A percentile compares a stretch with the other conserved stretches of the same genome.
phyloP scores from a whole-genome alignment of 2,888 invertebrate species.

The Dione juno region DNA sequence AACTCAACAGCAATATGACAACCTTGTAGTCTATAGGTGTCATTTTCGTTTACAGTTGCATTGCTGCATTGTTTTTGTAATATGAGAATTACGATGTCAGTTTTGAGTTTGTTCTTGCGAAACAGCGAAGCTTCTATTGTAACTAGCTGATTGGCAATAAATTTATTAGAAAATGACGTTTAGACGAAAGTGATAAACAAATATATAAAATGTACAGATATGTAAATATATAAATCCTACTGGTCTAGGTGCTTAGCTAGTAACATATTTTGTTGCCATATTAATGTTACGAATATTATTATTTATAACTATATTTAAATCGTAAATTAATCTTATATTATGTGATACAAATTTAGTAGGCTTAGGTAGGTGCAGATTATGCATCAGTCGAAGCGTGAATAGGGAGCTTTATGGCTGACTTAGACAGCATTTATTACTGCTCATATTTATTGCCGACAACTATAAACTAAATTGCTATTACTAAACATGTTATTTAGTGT shows the following conservation, averaged over 20 bases:
- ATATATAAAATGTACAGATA: slow-evolving; percentile 66
- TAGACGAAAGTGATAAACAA: slow-evolving; percentile 46
- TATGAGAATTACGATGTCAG: background rate
- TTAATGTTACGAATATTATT: slow-evolving; percentile 80
- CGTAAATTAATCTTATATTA: slow-evolving; percentile 77
- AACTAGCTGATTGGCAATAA: slow-evolving; percentile 77
- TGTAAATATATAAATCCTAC: slow-evolving; percentile 78
- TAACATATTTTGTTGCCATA: slow-evolving; percentile 83
- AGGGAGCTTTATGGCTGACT: slow-evolving; percentile 15
- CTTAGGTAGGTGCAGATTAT: slow-evolving; percentile 54
- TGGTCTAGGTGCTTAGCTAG: slow-evolving; percentile 80
- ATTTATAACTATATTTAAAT: slow-evolving; percentile 79
- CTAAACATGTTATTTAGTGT: slow-evolving; percentile 13
- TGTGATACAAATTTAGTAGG: slow-evolving; percentile 74
- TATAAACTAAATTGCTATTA: slow-evolving; percentile 23
- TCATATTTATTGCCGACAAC: slow-evolving; percentile 14
- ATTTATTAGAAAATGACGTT: slow-evolving; percentile 61
- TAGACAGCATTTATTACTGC: slow-evolving; percentile 18
- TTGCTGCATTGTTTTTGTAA: background rate
- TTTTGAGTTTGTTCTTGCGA: slow-evolving; percentile 1
- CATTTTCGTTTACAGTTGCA: background rate
- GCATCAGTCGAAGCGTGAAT: slow-evolving; percentile 34
- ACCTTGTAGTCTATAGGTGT: background rate
- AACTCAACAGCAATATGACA: background rate
- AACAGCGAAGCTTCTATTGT: slow-evolving; percentile 53